A percentile compares a stretch with the other conserved stretches of the same genome.
Evolutionary conservation across 2,888 invertebrate species (phyloP).

Genomic region (Laothoe populi): DNA sequence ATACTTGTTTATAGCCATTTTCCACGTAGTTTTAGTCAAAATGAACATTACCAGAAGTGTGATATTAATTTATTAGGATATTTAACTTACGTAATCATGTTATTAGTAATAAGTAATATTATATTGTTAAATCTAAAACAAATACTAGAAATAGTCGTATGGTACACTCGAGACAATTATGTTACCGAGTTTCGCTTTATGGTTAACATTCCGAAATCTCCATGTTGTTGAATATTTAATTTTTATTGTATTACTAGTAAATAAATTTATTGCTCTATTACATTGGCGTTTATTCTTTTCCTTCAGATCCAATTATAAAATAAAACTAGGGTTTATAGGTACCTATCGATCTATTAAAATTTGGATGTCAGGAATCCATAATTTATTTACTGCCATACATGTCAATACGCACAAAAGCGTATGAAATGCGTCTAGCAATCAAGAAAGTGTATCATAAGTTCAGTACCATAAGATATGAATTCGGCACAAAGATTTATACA

Average conservation of each 20-base stretch:
- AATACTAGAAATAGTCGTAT: slow-evolving; percentile 8
- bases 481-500: background rate
- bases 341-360: background rate
- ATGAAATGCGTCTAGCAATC: slow-evolving; percentile 8
- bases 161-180: slow-evolving; percentile 20
- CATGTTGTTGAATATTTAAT: slow-evolving; percentile 4
- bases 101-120: slow-evolving; percentile 30
- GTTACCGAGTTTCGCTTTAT: slow-evolving; percentile 6
- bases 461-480: no score
- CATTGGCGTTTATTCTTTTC: background rate
- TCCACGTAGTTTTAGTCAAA: slow-evolving; percentile 67
- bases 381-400: slow-evolving; percentile 7
- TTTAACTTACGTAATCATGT: slow-evolving; percentile 28
- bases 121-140: slow-evolving; percentile 24
- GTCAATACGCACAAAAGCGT: slow-evolving; percentile 10
- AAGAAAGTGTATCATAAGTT: background rate
- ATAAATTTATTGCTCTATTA: slow-evolving; percentile 15
- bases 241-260: slow-evolving; percentile 14
- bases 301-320: background rate
- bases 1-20: slow-evolving; percentile 66
- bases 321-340: background rate
- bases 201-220: slow-evolving; percentile 21
- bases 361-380: background rate
- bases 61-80: slow-evolving; percentile 77
- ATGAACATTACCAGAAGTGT: slow-evolving; percentile 77